Base-by-base conservation (phyloP, 2,888 invertebrate species). In the Mesochorus sp. region DNA sequence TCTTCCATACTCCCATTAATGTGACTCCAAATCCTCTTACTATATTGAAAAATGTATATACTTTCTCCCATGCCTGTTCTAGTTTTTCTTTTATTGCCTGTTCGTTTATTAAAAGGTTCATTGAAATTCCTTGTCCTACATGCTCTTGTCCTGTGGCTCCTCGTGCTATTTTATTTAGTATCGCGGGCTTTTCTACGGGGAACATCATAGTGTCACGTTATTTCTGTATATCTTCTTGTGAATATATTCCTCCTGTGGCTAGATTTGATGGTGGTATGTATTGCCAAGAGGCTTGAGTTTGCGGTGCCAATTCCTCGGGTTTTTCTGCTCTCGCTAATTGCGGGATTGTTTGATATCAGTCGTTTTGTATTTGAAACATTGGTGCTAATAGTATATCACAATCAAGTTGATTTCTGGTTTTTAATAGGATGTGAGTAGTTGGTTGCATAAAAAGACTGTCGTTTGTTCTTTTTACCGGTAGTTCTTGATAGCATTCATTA, bases 261-360 rank as follows among this genome's bases (percentile, higher is more conserved):
- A 51, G 26, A 5, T 26, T n/a, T 2, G 51, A n/a, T 1, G 51
- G 26, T 3, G 12, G 24, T n/a, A 51, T 26, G 5, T 12, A 26
- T 1, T 12, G 24, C 51, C 51, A 51, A 1, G 51, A 6, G 0
- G 21, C 24, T 14, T 51, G 4, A 1, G 26, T 51, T 4, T 3
- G 3, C 1, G 51, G 6, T n/a, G 12, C 4, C 1, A 51, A 26
- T 2, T 26, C 26, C 14, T 51, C 12, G 1, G 51, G 55, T 1
- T 8, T 6, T 8, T 2, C 34, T 0, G 55, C 17, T 0, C 10
- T 8, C 6, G 34, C 55, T 3, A 34, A 19, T 55, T 55, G 34
- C 0, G 59, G 70, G 28, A 49, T 8, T 12, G 10, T 12, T 59
- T 71, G 39, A 6, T 37, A 47, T 28, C 37, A 31, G 37, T 57